Evolutionary conservation across 2,113 vertebrate species (phyloP).

Genomic region (Piprites chloris): DNA sequence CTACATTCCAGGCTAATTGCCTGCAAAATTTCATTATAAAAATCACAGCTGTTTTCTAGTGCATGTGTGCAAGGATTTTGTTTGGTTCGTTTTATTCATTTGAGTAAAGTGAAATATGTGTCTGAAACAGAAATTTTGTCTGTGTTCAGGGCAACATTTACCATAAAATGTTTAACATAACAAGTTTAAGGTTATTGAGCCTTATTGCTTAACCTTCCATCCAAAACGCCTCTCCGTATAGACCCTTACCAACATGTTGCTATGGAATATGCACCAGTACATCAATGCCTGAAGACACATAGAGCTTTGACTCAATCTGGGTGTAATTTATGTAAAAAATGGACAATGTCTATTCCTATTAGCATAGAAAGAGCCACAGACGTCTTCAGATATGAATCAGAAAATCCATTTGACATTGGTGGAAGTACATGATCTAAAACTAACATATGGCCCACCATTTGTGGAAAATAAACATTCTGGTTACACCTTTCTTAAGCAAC

Average conservation of each 20-base stretch:
- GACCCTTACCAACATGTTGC: not conserved
- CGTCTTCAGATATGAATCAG: not conserved
- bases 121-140: not conserved
- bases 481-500: not conserved
- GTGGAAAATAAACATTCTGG: not conserved
- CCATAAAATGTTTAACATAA: not conserved
- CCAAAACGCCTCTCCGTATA: not conserved
- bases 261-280: not conserved
- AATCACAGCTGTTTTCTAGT: conserved; percentile 46
- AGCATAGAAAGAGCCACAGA: not conserved
- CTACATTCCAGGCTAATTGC: conserved; percentile 44
- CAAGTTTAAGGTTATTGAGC: not conserved
- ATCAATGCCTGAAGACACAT: not conserved
- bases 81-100: not conserved
- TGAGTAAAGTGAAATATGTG: not conserved
- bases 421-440: not conserved
- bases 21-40: conserved; percentile 63
- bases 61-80: not conserved
- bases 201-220: not conserved
- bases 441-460: not conserved
- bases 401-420: not conserved
- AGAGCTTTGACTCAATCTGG: not conserved
- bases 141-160: not conserved
- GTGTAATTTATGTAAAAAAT: not conserved
- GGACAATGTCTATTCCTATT: not conserved